Percentiles rank a stretch among this genome's conserved stretches.
These are phyloP conservation scores for Rhinella marina DNA, from an alignment of 2,797 vertebrate species.

Conservation along the genomic window DNA sequence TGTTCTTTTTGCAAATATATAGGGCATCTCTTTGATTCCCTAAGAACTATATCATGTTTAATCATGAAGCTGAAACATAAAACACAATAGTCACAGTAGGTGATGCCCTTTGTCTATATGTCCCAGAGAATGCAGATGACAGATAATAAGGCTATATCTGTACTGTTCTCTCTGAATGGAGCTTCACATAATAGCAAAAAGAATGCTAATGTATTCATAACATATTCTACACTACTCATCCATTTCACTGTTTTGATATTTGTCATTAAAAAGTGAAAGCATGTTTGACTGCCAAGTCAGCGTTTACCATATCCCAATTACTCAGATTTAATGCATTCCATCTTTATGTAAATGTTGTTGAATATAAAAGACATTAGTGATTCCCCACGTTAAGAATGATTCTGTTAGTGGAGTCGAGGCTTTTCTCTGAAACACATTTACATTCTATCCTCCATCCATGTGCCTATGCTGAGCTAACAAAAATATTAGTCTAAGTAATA, in stretches of 20 bases:
- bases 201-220: background rate
- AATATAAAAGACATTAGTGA: conserved; percentile 48
- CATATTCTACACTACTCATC: conserved; percentile 15
- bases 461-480: background rate
- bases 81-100: background rate
- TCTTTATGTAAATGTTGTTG: conserved; percentile 54
- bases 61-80: background rate
- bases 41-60: background rate
- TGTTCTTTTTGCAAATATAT: background rate
- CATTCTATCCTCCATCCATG: background rate
- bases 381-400: conserved; percentile 35
- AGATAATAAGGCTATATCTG: background rate
- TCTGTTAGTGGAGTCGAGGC: conserved; percentile 2
- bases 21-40: background rate
- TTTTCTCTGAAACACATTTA: background rate
- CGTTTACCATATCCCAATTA: conserved; percentile 48
- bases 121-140: background rate
- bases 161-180: background rate
- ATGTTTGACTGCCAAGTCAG: conserved; percentile 36
- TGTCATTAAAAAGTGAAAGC: conserved; percentile 25
- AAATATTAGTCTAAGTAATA: background rate
- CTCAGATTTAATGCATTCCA: conserved; percentile 54
- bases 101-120: conserved; percentile 13
- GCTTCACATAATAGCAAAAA: background rate
- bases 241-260: conserved; percentile 38